Evolutionary conservation across 2,113 vertebrate genomes (phyloP).

Genomic region (Gyps fulvus): DNA sequence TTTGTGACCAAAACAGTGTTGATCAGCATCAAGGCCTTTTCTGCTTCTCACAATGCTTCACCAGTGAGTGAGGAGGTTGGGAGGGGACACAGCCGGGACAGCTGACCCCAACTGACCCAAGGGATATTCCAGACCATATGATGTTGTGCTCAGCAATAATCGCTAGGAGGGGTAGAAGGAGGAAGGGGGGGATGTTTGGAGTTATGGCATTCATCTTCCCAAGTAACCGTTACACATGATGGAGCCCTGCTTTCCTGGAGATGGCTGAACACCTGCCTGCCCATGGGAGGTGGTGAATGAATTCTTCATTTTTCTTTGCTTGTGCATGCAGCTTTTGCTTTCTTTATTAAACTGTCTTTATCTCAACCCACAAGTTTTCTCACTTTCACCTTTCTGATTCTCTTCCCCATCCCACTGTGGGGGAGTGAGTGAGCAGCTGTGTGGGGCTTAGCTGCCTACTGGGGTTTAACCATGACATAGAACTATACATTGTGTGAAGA

Average conservation of each 20-base stretch:
- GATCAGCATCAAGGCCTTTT: background rate
- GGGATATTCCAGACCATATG: background rate
- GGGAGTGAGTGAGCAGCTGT: background rate
- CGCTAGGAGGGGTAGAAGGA: background rate
- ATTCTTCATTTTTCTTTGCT: background rate
- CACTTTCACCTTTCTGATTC: background rate
- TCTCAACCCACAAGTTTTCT: background rate
- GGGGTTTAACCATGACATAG: background rate
- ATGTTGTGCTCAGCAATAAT: background rate
- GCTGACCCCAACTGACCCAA: background rate
- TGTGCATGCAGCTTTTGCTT: background rate
- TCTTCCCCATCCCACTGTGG: background rate
- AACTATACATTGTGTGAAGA: background rate
- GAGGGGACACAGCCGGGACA: background rate
- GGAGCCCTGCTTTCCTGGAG: background rate
- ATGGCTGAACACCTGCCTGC: background rate
- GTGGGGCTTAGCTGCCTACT: background rate
- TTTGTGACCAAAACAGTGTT: background rate
- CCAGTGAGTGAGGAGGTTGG: background rate
- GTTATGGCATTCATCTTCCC: background rate
- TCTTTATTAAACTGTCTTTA: background rate
- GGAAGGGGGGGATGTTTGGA: background rate
- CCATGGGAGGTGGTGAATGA: background rate
- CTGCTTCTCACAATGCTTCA: background rate
- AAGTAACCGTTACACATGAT: rapidly evolving